These are phyloP conservation scores for Tangara arthus DNA, from an alignment of 2,797 vertebrate species.

Conservation along the genomic window DNA sequence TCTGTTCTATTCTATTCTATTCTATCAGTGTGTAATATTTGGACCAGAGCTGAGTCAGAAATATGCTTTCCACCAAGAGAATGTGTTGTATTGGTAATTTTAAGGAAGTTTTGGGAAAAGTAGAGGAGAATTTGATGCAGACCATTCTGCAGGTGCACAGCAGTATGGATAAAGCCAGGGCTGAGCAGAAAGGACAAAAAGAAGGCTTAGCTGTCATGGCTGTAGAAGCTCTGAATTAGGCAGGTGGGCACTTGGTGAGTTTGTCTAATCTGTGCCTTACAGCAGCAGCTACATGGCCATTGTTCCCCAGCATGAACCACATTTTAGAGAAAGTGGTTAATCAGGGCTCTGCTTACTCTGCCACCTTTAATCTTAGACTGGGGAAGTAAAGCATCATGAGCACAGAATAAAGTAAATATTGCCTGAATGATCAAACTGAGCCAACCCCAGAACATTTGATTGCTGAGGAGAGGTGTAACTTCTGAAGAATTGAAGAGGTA, in stretches of 20 bases:
- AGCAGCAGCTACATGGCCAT: not conserved
- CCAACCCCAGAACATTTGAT: not conserved
- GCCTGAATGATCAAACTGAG: not conserved
- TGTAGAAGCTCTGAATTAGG: not conserved
- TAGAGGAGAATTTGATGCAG: not conserved
- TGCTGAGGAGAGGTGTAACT: not conserved
- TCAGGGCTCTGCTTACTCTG: not conserved
- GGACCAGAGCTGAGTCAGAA: not conserved
- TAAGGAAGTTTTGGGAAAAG: not conserved
- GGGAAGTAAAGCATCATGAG: not conserved
- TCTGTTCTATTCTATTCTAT: not conserved
- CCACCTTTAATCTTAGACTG: not conserved
- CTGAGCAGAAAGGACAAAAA: not conserved
- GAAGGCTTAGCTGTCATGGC: not conserved
- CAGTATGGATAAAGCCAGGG: not conserved
- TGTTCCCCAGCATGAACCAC: not conserved
- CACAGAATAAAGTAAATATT: not conserved
- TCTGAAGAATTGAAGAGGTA: not conserved
- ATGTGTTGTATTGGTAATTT: not conserved
- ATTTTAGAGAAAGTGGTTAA: not conserved
- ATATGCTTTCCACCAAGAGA: not conserved
- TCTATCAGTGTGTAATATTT: not conserved
- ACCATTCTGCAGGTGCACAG: not conserved
- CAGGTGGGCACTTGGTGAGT: not conserved
- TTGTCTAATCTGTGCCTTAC: not conserved